Percentiles rank a stretch among this genome's conserved stretches.
These are phyloP conservation scores for Heteropelma amictum DNA, from an alignment of 2,888 invertebrate species.

Conservation along the genomic window DNA sequence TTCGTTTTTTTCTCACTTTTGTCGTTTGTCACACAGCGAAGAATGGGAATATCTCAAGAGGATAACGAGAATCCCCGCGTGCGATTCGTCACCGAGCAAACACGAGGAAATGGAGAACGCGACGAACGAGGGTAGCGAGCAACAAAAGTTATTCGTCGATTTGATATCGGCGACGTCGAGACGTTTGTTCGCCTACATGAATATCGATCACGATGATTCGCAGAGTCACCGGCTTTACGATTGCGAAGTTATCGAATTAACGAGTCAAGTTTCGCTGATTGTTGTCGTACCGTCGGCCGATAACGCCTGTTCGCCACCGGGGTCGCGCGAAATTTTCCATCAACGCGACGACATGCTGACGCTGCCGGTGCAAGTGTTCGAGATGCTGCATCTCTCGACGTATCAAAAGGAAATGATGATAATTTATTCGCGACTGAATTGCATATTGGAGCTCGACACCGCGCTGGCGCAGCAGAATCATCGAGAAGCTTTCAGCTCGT, in stretches of 20 bases:
- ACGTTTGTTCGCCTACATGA: conserved; percentile 89
- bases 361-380: conserved; percentile 94
- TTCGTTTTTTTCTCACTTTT: too few species aligned
- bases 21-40: conserved; percentile 82
- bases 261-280: conserved; percentile 93
- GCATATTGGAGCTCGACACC: conserved; percentile 94
- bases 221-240: conserved; percentile 91
- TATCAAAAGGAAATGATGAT: conserved; percentile 95
- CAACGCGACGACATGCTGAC: conserved; percentile 92
- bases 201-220: conserved; percentile 85
- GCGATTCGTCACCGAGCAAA: conserved; percentile 74
- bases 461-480: conserved; percentile 95
- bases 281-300: conserved; percentile 95
- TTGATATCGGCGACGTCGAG: conserved; percentile 87
- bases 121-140: conserved; percentile 81
- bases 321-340: conserved; percentile 90
- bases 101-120: conserved; percentile 72
- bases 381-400: conserved; percentile 96
- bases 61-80: conserved; percentile 67
- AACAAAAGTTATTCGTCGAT: conserved; percentile 89
- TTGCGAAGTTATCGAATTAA: conserved; percentile 95
- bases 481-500: conserved; percentile 95
- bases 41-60: conserved; percentile 95
- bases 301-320: conserved; percentile 93
- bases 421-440: conserved; percentile 94